Evolutionary conservation across 2,797 vertebrate genomes (phyloP), one percentile per base, ranked within the genome.

Genomic region (Manis javanica): DNA sequence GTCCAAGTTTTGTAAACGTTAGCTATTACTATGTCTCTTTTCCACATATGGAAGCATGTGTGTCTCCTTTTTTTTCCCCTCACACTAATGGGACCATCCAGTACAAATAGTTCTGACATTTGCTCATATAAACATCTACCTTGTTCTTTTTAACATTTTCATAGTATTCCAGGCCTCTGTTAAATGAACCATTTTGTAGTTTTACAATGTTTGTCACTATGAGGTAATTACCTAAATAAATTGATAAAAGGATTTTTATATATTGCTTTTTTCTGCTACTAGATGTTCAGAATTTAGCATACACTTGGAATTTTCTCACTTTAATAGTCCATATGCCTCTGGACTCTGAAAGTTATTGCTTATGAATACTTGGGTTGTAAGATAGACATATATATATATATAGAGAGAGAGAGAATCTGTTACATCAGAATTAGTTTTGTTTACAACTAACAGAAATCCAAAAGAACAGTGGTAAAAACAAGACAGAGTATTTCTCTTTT

Each of bases 141-240:
- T 87, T 61, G 13, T 96, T 91, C 59, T 85, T 96, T 93, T 89
- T 61, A 91, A 86, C 14, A 93, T 55, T 53, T 92, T 11, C 49
- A 13, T 88, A 37, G 19, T 29, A 42, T 82, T 71, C 42, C 19
- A 86, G 39, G 16, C 10, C 34, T 91, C 66, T 51, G 16, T 46
- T 68, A 72, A 46, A 72, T 63, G 51, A 83, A 53, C 7, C 7
- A 66, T 69, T 81, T 88, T 51, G 69, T 74, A 53, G 37, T 53
- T 82, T 87, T 69, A 59, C 53, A 71, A 29, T 63, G 19, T 42
- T 95, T 94, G 55, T 92, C 68, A 71, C 39, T 82, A 53, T 55
- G 69, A 81, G n/a, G 31, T n/a, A 87, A 39, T 94, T 84, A 68
- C 10, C 51, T 68, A 90, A 72, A 42, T 93, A 34, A 91, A 88